Evolutionary conservation across 2,888 invertebrate species (phyloP).

Genomic region (Troilus luridus): DNA sequence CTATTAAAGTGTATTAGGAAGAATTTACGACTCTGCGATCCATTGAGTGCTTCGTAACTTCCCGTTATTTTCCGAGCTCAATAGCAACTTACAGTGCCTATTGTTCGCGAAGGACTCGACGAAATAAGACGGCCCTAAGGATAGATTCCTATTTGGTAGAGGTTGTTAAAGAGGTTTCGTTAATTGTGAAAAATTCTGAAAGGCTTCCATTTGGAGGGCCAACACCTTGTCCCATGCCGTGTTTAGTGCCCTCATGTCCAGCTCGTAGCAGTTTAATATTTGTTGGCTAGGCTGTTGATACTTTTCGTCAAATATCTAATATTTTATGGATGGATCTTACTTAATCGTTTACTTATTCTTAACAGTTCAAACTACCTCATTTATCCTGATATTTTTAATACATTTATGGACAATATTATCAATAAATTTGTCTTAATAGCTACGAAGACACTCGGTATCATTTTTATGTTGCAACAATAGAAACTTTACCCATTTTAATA

Average conservation of each 20-base stretch:
- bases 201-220: background rate
- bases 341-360: too few relatives aligned
- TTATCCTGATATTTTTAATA: too few relatives aligned
- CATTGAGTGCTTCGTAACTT: conserved; percentile 16
- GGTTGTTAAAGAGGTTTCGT: background rate
- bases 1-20: background rate
- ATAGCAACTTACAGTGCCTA: background rate
- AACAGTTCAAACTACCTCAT: too few relatives aligned
- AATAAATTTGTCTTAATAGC: too few relatives aligned
- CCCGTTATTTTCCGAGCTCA: background rate
- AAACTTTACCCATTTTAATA: too few relatives aligned
- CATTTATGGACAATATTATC: too few relatives aligned
- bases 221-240: background rate
- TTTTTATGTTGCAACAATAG: too few relatives aligned
- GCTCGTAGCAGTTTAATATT: too few relatives aligned
- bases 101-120: background rate
- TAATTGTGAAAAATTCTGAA: background rate
- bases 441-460: too few relatives aligned
- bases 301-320: too few relatives aligned
- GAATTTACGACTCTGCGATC: background rate
- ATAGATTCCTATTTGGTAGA: background rate
- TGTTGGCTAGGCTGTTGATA: too few relatives aligned
- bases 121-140: background rate
- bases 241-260: background rate
- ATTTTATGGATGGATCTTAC: too few relatives aligned